Evolutionary conservation across 2,113 vertebrate genomes (phyloP).

Genomic region (Chunga burmeisteri): DNA sequence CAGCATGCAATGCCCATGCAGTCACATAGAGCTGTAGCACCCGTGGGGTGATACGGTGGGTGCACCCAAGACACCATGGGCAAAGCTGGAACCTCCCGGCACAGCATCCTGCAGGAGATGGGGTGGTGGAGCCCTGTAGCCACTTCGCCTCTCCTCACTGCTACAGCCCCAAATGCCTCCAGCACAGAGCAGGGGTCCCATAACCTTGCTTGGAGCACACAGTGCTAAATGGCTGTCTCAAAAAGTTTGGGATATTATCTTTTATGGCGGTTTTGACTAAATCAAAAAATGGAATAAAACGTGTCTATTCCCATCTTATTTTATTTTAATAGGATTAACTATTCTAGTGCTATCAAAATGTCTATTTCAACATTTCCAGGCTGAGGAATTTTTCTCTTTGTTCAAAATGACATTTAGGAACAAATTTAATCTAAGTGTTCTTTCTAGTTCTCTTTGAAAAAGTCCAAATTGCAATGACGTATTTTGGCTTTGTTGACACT

Average conservation of each 20-base stretch:
- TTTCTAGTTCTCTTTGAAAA: constrained; percentile 26
- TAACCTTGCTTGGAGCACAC: neutral
- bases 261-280: neutral
- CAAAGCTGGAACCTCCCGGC: neutral
- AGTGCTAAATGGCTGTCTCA: neutral
- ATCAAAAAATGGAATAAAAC: neutral
- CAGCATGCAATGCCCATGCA: neutral
- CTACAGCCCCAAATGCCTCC: neutral
- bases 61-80: rapidly evolving
- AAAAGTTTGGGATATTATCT: neutral
- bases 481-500: constrained; percentile 37
- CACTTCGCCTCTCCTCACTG: neutral
- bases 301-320: neutral
- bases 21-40: neutral
- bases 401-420: constrained; percentile 50
- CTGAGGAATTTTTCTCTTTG: constrained; percentile 48
- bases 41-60: rapidly evolving
- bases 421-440: constrained; percentile 37
- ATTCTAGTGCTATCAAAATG: constrained; percentile 30
- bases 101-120: neutral
- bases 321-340: constrained; percentile 52
- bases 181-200: neutral
- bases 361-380: constrained; percentile 29
- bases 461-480: constrained; percentile 27
- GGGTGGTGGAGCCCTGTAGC: neutral